Percentiles rank a stretch among this genome's conserved stretches.
These are phyloP conservation scores for Glaucomys volans DNA, from an alignment of 2,113 vertebrate species.

Conservation along the genomic window DNA sequence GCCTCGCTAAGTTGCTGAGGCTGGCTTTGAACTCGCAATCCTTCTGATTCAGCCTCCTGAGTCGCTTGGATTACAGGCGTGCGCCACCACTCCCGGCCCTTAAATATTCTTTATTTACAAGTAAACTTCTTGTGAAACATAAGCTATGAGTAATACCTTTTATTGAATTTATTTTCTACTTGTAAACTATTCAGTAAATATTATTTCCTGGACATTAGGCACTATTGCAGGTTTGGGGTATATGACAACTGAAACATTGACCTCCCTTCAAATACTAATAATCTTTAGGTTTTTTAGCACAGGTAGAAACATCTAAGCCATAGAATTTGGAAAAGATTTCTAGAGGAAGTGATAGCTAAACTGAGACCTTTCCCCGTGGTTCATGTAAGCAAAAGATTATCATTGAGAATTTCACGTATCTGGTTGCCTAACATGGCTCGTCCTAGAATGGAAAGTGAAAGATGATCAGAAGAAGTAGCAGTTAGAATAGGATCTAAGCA, in stretches of 20 bases:
- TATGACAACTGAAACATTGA: neutral
- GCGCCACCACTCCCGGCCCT: too few species aligned
- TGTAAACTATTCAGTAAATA: neutral
- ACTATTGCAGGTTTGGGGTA: neutral
- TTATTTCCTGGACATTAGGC: neutral
- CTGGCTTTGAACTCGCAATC: too few species aligned
- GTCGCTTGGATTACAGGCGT: too few species aligned
- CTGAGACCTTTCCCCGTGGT: neutral
- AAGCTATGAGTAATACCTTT: neutral
- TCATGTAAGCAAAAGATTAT: neutral
- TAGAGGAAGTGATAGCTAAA: neutral
- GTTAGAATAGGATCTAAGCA: neutral
- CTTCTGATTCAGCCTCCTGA: too few species aligned
- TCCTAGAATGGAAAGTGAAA: neutral
- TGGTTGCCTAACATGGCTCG: neutral
- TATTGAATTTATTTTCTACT: constrained; percentile 24
- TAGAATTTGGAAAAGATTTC: neutral
- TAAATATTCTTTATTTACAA: constrained; percentile 40
- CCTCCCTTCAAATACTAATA: neutral
- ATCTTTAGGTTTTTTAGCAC: neutral
- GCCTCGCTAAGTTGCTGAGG: too few species aligned
- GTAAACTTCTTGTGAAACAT: neutral
- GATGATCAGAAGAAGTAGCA: neutral
- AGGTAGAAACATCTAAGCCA: neutral
- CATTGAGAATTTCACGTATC: neutral